These are phyloP conservation scores for Catocala sponsa DNA, from an alignment of 2,888 invertebrate genomes.

Conservation along the genomic window DNA sequence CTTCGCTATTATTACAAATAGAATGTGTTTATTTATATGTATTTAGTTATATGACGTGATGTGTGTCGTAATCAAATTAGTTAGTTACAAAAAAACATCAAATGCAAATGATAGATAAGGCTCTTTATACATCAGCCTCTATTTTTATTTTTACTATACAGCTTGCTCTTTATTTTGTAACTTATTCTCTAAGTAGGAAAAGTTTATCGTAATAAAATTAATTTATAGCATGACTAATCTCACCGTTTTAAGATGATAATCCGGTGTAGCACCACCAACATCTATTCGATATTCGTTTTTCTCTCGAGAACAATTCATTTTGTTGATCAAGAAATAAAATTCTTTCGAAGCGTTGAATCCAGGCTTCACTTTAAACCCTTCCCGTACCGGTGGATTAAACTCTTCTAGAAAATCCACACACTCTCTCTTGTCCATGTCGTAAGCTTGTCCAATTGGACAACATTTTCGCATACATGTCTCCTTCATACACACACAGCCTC, in stretches of 20 bases:
- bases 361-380: conserved; percentile 44
- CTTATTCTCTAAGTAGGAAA: too few relatives aligned
- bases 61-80: too few relatives aligned
- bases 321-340: conserved; percentile 62
- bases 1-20: too few relatives aligned
- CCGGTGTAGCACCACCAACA: conserved; percentile 31
- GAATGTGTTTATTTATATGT: too few relatives aligned
- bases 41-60: too few relatives aligned
- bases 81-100: too few relatives aligned
- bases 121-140: too few relatives aligned
- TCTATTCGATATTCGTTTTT: conserved; percentile 41
- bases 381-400: conserved; percentile 65
- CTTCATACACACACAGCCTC: conserved; percentile 67
- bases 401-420: conserved; percentile 51
- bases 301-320: conserved; percentile 54
- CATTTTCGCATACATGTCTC: conserved; percentile 69
- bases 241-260: conserved; percentile 56
- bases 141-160: too few relatives aligned
- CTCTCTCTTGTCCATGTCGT: conserved; percentile 34
- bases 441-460: conserved; percentile 66
- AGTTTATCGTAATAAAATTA: too few relatives aligned
- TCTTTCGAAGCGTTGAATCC: conserved; percentile 51
- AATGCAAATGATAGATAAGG: too few relatives aligned
- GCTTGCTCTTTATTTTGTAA: too few relatives aligned
- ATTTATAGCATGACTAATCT: neutral